A percentile compares a stretch with the other conserved stretches of the same genome.
Conservation (phyloP, 1,140 invertebrate genomes). For the Caerostris darwini region DNA sequence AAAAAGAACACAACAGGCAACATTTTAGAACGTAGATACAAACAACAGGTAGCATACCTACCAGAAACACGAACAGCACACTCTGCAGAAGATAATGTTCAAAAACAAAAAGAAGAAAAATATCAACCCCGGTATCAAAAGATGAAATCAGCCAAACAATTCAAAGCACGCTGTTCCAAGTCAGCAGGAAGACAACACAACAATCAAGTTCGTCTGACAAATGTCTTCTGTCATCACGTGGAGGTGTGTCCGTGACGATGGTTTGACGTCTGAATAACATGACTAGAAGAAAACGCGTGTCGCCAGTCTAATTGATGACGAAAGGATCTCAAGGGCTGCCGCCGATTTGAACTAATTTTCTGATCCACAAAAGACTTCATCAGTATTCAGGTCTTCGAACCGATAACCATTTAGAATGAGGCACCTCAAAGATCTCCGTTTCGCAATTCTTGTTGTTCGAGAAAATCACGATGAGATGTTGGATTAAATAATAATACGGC, state of each 20-base stretch:
- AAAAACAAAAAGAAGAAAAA: neutral
- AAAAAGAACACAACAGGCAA: no score
- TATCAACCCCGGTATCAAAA: neutral
- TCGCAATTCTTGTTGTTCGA: neutral
- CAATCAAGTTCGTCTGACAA: neutral
- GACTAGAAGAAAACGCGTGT: neutral
- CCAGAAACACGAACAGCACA: no score
- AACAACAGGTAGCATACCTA: no score
- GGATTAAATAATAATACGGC: neutral
- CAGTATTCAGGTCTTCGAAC: constrained; percentile 11
- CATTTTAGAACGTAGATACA: no score
- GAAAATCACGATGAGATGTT: neutral
- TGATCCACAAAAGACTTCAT: neutral
- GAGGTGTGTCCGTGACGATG: neutral
- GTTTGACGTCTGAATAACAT: constrained; percentile 3
- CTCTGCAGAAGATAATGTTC: neutral
- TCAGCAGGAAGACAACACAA: neutral
- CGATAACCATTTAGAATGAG: neutral
- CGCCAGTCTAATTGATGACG: constrained; percentile 15
- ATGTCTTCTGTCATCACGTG: constrained; percentile 7
- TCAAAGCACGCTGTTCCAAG: neutral
- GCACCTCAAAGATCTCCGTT: neutral
- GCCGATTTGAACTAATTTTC: constrained; percentile 13
- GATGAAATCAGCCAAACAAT: neutral
- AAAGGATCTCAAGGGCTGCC: neutral